Percentiles rank a stretch among this genome's conserved stretches.
phyloP scores from a whole-genome alignment of 2,113 vertebrate species.

The Cephalopterus ornatus region DNA sequence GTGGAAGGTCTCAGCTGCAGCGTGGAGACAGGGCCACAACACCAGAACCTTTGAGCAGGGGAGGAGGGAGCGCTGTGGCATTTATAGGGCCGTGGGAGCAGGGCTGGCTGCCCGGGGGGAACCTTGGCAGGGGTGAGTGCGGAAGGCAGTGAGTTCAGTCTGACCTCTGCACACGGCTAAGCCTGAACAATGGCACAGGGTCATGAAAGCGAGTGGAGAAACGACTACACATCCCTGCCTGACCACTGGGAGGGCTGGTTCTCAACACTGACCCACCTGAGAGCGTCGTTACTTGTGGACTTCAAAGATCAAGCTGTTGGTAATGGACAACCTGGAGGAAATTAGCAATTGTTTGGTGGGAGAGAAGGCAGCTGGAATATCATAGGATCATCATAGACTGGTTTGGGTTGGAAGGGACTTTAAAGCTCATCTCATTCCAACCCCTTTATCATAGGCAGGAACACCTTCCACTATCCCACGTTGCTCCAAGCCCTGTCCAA shows the following conservation, averaged over 20 bases:
- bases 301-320: neutral
- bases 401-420: neutral
- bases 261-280: neutral
- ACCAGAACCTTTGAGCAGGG: neutral
- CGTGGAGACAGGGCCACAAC: rapidly evolving
- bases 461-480: rapidly evolving
- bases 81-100: neutral
- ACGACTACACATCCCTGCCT: neutral
- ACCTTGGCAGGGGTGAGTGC: neutral
- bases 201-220: neutral
- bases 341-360: rapidly evolving
- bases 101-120: neutral
- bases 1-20: neutral
- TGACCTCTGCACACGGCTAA: neutral
- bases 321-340: neutral
- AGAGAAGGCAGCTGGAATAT: neutral
- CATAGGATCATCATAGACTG: rapidly evolving
- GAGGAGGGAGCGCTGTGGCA: neutral
- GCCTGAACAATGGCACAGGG: slow-evolving; percentile 5
- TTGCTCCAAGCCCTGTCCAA: rapidly evolving
- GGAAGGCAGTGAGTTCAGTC: neutral
- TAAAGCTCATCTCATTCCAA: neutral
- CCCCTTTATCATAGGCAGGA: rapidly evolving
- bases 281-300: neutral
- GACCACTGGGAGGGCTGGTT: neutral